Conservation (phyloP, 2,113 vertebrate species). For the Hipposideros armiger region DNA sequence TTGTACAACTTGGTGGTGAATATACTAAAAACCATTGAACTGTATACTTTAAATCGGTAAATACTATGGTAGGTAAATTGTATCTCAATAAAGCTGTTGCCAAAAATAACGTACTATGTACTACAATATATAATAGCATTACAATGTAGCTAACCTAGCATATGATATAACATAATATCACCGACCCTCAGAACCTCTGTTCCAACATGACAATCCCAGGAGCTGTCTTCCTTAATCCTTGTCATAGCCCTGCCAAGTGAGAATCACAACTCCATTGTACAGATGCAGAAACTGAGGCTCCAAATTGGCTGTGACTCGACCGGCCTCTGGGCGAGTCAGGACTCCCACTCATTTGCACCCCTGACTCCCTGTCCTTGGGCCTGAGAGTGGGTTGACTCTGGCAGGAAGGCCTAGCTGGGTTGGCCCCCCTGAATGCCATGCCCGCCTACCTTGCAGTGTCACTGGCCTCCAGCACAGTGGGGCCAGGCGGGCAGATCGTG, state of each 20-base stretch:
- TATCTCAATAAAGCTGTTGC: not conserved
- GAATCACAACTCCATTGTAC: fast-evolving
- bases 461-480: conserved; percentile 95
- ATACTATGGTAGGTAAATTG: not conserved
- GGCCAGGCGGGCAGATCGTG: conserved; percentile 96
- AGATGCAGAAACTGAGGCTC: not conserved
- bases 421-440: not conserved
- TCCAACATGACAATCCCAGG: not conserved
- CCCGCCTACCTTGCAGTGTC: conserved; percentile 90
- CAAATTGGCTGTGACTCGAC: not conserved
- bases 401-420: not conserved
- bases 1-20: not conserved
- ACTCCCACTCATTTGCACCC: not conserved
- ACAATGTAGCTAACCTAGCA: not conserved
- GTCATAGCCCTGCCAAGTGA: not conserved
- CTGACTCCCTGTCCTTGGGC: not conserved
- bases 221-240: not conserved
- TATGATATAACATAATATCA: not conserved
- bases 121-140: not conserved
- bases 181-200: not conserved
- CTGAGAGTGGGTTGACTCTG: not conserved
- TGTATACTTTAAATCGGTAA: not conserved
- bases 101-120: not conserved
- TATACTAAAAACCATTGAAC: not conserved
- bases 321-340: fast-evolving